Conservation (phyloP, 2,888 invertebrate species). For the Morpho achilles region DNA sequence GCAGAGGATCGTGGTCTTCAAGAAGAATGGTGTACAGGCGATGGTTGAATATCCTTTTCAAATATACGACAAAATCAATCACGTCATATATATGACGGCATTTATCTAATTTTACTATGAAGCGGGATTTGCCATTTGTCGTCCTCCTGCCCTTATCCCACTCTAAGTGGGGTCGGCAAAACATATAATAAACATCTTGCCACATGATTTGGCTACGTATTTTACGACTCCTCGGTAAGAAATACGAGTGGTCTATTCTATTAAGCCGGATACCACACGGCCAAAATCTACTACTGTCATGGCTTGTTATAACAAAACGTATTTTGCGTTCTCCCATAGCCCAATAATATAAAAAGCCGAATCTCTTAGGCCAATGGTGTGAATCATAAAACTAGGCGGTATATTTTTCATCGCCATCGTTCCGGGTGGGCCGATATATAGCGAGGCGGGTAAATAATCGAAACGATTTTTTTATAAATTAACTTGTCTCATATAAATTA, state of each 20-base stretch:
- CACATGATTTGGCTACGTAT: too few species aligned
- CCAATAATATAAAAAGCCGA: conserved; percentile 28
- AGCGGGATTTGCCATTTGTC: too few species aligned
- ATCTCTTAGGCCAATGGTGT: conserved; percentile 38
- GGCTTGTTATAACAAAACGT: conserved; percentile 6
- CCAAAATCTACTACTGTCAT: neutral
- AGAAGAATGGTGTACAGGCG: conserved; percentile 98
- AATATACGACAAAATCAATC: conserved; percentile 23
- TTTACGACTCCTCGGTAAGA: too few species aligned
- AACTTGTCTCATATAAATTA: too few species aligned
- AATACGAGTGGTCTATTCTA: too few species aligned
- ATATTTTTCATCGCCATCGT: conserved; percentile 42
- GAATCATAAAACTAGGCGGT: conserved; percentile 45
- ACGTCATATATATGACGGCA: too few species aligned
- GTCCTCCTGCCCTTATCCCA: too few species aligned
- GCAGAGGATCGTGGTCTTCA: conserved; percentile 98
- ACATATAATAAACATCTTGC: too few species aligned
- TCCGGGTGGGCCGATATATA: conserved; percentile 24
- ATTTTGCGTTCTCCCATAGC: conserved; percentile 9
- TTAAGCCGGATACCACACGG: too few species aligned
- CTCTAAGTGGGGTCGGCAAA: too few species aligned
- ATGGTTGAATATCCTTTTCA: conserved; percentile 99
- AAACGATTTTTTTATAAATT: neutral
- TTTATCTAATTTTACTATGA: too few species aligned
- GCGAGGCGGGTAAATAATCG: conserved; percentile 28